These are phyloP conservation scores for Dryas iulia DNA, from an alignment of 1,140 invertebrate species.

Conservation along the genomic window DNA sequence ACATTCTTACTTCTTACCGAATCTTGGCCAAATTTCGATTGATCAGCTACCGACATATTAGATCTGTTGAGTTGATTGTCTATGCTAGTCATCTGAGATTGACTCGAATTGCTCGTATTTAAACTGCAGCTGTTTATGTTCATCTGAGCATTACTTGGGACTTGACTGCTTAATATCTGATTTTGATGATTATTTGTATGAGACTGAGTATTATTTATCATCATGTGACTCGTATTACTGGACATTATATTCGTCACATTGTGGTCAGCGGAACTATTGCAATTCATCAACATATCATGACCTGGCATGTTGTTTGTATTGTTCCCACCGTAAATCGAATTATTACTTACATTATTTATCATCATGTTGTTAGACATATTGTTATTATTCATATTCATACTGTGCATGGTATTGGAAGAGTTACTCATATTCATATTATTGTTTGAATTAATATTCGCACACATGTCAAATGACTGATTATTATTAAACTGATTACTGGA, in stretches of 20 bases:
- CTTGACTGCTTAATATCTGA: conserved; percentile 52
- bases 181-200: conserved; percentile 56
- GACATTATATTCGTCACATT: conserved; percentile 59
- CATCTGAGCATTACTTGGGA: conserved; percentile 59
- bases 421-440: conserved; percentile 60
- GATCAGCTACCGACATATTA: conserved; percentile 55
- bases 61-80: conserved; percentile 63
- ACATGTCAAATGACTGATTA: conserved; percentile 68
- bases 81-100: conserved; percentile 55
- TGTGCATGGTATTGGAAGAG: conserved; percentile 59
- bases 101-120: conserved; percentile 50
- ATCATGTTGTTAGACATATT: conserved; percentile 67
- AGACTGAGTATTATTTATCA: conserved; percentile 64
- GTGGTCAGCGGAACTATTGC: conserved; percentile 62
- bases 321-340: conserved; percentile 55
- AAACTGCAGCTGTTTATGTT: conserved; percentile 70
- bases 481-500: conserved; percentile 57
- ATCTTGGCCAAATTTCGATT: conserved; percentile 64
- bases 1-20: conserved; percentile 63
- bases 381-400: conserved; percentile 64
- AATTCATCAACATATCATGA: conserved; percentile 72
- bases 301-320: conserved; percentile 56
- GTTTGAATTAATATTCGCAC: conserved; percentile 57
- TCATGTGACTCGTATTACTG: conserved; percentile 62
- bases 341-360: conserved; percentile 63